Conservation (phyloP, 1,140 invertebrate genomes). For the Diploscapter pachys region DNA sequence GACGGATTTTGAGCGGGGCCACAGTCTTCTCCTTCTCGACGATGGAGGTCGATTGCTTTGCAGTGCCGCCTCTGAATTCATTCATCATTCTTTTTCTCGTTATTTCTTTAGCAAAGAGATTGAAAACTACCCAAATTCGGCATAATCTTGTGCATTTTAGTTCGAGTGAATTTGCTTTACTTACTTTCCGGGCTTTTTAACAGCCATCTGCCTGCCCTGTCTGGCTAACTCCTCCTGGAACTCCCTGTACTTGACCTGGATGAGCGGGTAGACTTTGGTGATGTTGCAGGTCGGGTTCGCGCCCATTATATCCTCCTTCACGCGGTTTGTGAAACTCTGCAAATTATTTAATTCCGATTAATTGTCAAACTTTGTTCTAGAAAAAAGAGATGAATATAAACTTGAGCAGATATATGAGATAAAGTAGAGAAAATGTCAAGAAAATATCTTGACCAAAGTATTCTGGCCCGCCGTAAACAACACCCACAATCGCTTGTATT, state of each 20-base stretch:
- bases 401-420: too few relatives aligned
- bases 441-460: neutral
- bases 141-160: too few relatives aligned
- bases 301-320: slow-evolving; percentile 18
- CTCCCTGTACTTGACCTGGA: slow-evolving; percentile 39
- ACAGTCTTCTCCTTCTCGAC: slow-evolving; percentile 36
- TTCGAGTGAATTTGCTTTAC: neutral
- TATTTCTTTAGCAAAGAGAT: too few relatives aligned
- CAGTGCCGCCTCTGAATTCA: too few relatives aligned
- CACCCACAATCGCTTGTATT: too few relatives aligned
- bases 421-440: neutral
- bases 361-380: too few relatives aligned
- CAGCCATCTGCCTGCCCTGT: slow-evolving; percentile 23
- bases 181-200: slow-evolving; percentile 20
- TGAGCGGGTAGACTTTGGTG: slow-evolving; percentile 34
- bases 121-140: too few relatives aligned
- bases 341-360: neutral
- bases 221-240: slow-evolving; percentile 37
- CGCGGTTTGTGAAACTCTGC: slow-evolving; percentile 27
- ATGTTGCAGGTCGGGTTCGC: slow-evolving; percentile 35
- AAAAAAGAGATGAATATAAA: too few relatives aligned
- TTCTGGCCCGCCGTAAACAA: too few relatives aligned
- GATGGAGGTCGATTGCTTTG: neutral
- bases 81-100: too few relatives aligned
- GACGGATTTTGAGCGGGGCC: slow-evolving; percentile 37